A percentile compares a stretch with the other conserved stretches of the same genome.
phyloP scores from a whole-genome alignment of 2,797 vertebrate genomes.

The Clangula hyemalis region DNA sequence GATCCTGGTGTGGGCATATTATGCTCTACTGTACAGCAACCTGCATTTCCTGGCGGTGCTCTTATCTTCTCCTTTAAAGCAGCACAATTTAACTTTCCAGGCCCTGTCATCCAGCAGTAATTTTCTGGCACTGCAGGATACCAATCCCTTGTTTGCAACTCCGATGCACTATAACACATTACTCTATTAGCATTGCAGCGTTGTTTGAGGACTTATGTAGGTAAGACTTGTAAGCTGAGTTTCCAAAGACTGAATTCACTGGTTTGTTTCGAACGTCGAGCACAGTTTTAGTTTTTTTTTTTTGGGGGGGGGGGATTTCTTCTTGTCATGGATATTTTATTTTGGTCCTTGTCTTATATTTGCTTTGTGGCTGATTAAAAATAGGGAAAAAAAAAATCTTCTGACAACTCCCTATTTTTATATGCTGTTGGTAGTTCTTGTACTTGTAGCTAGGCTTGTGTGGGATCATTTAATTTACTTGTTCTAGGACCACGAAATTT shows the following conservation, averaged over 20 bases:
- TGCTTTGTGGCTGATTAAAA: not conserved
- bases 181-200: not conserved
- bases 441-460: not conserved
- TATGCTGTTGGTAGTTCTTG: not conserved
- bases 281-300: not conserved
- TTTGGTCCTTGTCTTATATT: not conserved
- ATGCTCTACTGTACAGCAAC: not conserved
- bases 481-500: not conserved
- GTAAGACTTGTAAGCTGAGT: not conserved
- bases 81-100: not conserved
- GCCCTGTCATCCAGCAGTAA: slow-evolving; percentile 6
- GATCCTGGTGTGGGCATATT: not conserved
- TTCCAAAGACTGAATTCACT: not conserved
- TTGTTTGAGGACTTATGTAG: not conserved
- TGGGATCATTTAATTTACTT: not conserved
- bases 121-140: slow-evolving; percentile 53
- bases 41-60: not conserved
- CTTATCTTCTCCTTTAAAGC: slow-evolving; percentile 4
- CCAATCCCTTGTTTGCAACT: not conserved
- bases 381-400: not conserved
- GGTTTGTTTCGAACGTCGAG: not conserved
- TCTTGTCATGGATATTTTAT: not conserved
- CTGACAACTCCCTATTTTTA: not conserved
- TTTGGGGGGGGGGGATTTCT: too few species aligned
- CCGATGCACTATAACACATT: slow-evolving; percentile 11